These are phyloP conservation scores for Drosophila kanekoi DNA, from an alignment of 2,888 invertebrate genomes.

Conservation along the genomic window DNA sequence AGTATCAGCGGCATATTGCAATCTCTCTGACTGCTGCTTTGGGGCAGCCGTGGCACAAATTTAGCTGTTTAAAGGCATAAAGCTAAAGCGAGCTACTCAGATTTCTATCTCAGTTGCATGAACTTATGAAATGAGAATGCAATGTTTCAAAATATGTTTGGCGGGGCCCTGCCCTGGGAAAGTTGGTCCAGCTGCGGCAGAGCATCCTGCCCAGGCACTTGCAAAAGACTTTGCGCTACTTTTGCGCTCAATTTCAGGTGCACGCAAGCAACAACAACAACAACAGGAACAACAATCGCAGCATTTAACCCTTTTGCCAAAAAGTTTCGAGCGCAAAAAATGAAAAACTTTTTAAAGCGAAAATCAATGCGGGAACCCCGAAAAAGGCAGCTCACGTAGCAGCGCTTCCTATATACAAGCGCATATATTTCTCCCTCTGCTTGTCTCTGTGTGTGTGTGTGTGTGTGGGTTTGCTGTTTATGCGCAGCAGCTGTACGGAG, in stretches of 20 bases:
- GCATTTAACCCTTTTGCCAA: slow-evolving; percentile 72
- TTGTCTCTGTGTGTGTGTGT: slow-evolving; percentile 21
- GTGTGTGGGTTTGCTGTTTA: slow-evolving; percentile 57
- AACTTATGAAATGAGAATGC: slow-evolving; percentile 62
- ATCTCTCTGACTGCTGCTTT: slow-evolving; percentile 50
- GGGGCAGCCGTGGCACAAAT: slow-evolving; percentile 35
- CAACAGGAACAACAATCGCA: slow-evolving; percentile 37
- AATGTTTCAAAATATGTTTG: slow-evolving; percentile 44
- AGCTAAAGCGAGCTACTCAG: slow-evolving; percentile 33
- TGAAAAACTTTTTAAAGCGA: slow-evolving; percentile 54
- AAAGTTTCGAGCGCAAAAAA: slow-evolving; percentile 41
- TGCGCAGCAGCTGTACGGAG: slow-evolving; percentile 78
- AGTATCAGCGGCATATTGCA: slow-evolving; percentile 34
- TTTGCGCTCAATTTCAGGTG: slow-evolving; percentile 59
- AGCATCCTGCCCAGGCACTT: slow-evolving; percentile 62
- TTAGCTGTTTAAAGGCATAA: slow-evolving; percentile 55
- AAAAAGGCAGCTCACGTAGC: slow-evolving; percentile 54
- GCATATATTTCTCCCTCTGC: slow-evolving; percentile 15
- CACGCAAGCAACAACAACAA: slow-evolving; percentile 32
- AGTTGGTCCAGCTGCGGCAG: slow-evolving; percentile 55
- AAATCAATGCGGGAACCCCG: slow-evolving; percentile 70
- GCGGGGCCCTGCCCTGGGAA: slow-evolving; percentile 33
- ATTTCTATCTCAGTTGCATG: slow-evolving; percentile 44
- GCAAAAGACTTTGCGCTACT: slow-evolving; percentile 58
- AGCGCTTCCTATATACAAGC: slow-evolving; percentile 56